phyloP scores from a whole-genome alignment of 2,888 invertebrate genomes.

The Glyphotaelius pellucidus region DNA sequence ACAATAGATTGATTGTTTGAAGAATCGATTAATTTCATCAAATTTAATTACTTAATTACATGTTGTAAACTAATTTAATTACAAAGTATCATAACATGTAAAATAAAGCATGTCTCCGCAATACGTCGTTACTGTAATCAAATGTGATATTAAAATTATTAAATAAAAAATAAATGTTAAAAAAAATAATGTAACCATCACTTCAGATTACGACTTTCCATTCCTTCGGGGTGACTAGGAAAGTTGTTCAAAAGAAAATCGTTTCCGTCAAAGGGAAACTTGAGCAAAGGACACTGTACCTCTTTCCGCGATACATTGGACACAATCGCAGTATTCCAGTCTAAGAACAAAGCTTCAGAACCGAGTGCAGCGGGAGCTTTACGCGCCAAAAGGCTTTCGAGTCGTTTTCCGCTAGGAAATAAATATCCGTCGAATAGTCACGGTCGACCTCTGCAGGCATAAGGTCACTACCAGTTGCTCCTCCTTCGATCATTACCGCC shows the following conservation, averaged over 20 bases:
- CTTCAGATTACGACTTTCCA: not conserved
- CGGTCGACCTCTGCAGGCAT: not conserved
- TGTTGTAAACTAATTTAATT: not conserved
- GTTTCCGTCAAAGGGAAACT: conserved; percentile 2
- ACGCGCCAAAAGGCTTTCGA: not conserved
- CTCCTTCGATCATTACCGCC: not conserved
- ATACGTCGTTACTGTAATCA: no score
- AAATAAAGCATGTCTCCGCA: no score
- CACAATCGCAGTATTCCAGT: not conserved
- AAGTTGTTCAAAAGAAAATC: not conserved
- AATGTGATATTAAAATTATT: no score
- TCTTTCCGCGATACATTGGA: not conserved
- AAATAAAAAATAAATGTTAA: no score
- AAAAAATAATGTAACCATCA: not conserved
- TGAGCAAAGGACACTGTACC: not conserved
- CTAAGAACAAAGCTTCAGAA: not conserved
- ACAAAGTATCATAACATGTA: no score
- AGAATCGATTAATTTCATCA: no score
- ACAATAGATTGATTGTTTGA: no score
- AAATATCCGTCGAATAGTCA: not conserved
- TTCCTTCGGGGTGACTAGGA: no score
- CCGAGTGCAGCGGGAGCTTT: not conserved
- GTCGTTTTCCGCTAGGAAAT: not conserved
- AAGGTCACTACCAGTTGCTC: not conserved
- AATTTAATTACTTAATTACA: no score